A percentile compares a stretch with the other conserved stretches of the same genome.
Conservation (phyloP, 2,888 invertebrate species). For the Digitonthophagus gazella region DNA sequence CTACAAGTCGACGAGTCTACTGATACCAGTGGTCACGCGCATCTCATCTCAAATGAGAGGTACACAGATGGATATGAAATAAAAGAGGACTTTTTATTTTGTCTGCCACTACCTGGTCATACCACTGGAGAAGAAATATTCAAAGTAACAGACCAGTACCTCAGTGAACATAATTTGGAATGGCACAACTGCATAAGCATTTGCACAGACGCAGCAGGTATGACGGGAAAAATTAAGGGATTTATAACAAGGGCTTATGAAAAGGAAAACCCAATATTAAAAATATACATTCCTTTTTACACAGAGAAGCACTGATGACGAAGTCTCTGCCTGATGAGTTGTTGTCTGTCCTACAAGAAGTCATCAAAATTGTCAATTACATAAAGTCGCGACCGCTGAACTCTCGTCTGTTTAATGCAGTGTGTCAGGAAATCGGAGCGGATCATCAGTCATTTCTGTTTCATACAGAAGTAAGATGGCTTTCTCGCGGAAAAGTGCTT, state of each 20-base stretch:
- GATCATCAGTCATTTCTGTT: background rate
- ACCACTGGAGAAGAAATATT: constrained; percentile 2
- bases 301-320: too few relatives aligned
- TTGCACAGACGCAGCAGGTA: constrained; percentile 1
- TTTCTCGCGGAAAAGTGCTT: background rate
- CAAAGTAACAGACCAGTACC: constrained; percentile 1
- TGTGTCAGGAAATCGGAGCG: background rate
- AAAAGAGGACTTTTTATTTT: constrained; percentile 5
- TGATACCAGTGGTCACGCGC: constrained; percentile 4
- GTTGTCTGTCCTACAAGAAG: background rate
- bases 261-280: background rate
- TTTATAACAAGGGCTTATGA: constrained; percentile 14
- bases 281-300: background rate
- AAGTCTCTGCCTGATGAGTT: background rate
- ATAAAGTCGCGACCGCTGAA: background rate
- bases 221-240: background rate
- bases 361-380: background rate
- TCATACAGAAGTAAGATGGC: too few relatives aligned
- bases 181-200: background rate
- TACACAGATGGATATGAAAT: constrained; percentile 1
- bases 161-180: constrained; percentile 3
- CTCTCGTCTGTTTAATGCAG: background rate
- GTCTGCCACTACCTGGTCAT: background rate
- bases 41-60: constrained; percentile 4
- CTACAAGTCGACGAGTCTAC: background rate